Conservation (phyloP, 2,113 vertebrate species). For the Axis porcinus region DNA sequence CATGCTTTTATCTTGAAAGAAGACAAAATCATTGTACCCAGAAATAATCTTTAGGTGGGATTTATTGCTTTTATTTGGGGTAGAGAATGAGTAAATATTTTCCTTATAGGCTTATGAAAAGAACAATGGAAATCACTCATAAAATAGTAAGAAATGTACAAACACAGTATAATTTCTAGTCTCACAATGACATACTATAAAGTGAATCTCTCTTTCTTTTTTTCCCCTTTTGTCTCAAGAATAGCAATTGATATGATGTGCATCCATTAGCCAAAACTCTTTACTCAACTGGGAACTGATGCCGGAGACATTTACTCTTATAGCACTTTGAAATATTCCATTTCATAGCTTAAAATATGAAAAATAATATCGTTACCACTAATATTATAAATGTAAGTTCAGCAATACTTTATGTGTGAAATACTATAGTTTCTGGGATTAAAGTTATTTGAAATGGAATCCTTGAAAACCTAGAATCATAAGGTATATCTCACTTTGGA, state of each 20-base stretch:
- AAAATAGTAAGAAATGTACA: background rate
- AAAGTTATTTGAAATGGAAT: background rate
- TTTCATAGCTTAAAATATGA: background rate
- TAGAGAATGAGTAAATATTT: background rate
- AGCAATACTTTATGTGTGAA: background rate
- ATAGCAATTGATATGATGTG: background rate
- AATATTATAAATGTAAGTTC: background rate
- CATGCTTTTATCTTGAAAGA: background rate
- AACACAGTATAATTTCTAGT: background rate
- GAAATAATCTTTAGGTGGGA: background rate
- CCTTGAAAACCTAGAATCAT: background rate
- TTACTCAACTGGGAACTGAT: background rate
- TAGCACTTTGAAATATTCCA: background rate
- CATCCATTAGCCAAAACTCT: background rate
- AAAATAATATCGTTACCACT: background rate
- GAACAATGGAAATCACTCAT: background rate
- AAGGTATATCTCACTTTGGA: background rate
- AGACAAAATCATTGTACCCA: background rate
- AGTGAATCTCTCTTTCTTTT: background rate
- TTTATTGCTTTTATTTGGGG: background rate
- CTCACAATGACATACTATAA: background rate
- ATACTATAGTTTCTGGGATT: background rate
- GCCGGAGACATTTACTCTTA: background rate
- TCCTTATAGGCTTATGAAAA: background rate
- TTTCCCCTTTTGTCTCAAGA: background rate